Conservation (phyloP, 2,113 vertebrate genomes). For the Lophotis ruficrista region DNA sequence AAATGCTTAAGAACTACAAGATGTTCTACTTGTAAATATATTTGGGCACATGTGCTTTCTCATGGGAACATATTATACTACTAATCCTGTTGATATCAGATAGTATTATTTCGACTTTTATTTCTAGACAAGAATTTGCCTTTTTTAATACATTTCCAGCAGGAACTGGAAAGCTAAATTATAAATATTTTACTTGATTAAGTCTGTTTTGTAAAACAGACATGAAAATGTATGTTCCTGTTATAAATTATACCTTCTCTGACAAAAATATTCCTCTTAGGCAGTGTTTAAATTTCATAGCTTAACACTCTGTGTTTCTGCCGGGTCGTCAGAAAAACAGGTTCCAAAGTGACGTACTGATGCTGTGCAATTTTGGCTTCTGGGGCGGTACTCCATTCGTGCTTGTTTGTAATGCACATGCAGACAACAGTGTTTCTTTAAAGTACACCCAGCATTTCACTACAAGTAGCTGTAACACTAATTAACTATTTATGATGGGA, state of each 20-base stretch:
- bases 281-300: neutral
- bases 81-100: conserved; percentile 23
- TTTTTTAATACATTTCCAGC: neutral
- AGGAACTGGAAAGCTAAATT: conserved; percentile 17
- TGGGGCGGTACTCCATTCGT: neutral
- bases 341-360: neutral
- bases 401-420: neutral
- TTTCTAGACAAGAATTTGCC: conserved; percentile 16
- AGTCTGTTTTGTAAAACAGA: conserved; percentile 9
- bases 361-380: neutral
- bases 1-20: conserved; percentile 33
- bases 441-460: neutral
- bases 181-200: conserved; percentile 40
- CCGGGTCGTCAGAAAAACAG: neutral
- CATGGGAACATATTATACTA: neutral
- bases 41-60: conserved; percentile 7
- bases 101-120: conserved; percentile 16
- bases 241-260: neutral
- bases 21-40: neutral
- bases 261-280: conserved; percentile 1
- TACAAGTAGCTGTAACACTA: neutral
- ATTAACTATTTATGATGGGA: conserved; percentile 29
- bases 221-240: neutral
- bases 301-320: neutral
- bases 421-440: neutral